phyloP scores from a whole-genome alignment of 2,113 vertebrate genomes.

The Perca schrenkii region DNA sequence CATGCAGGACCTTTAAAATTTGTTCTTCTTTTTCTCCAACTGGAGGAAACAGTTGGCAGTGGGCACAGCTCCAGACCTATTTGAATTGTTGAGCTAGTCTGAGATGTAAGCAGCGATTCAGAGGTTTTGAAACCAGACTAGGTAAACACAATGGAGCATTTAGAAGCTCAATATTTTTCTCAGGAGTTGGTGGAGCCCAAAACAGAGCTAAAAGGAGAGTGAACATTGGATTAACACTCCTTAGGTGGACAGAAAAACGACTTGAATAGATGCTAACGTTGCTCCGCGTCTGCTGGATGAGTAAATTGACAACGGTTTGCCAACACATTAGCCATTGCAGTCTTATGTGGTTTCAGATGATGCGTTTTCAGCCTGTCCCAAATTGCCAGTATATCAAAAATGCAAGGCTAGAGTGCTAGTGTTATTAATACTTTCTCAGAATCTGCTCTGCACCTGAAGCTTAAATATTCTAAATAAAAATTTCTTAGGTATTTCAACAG shows the following conservation, averaged over 20 bases:
- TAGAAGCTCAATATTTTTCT: too few species aligned
- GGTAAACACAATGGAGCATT: background rate
- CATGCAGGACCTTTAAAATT: too few species aligned
- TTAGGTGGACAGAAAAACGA: background rate
- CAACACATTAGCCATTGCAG: background rate
- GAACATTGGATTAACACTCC: background rate
- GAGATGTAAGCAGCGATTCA: too few species aligned
- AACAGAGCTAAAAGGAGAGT: background rate
- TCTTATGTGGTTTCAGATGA: background rate
- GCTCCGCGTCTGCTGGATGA: background rate
- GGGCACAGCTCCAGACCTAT: background rate
- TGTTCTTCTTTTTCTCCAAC: background rate
- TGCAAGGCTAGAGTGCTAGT: background rate
- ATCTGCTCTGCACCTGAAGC: background rate
- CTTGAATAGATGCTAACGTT: background rate
- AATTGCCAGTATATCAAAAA: background rate
- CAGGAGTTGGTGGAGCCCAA: background rate
- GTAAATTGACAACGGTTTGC: background rate
- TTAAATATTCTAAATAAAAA: too few species aligned
- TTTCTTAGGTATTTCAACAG: conserved; percentile 18
- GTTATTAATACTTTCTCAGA: background rate
- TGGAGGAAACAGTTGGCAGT: too few species aligned
- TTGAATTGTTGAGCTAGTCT: background rate
- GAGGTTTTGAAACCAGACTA: background rate
- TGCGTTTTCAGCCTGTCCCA: background rate